Evolutionary conservation across 1,140 invertebrate genomes (phyloP), one percentile per base, ranked within the genome.

Genomic region (Aphidius ervi): DNA sequence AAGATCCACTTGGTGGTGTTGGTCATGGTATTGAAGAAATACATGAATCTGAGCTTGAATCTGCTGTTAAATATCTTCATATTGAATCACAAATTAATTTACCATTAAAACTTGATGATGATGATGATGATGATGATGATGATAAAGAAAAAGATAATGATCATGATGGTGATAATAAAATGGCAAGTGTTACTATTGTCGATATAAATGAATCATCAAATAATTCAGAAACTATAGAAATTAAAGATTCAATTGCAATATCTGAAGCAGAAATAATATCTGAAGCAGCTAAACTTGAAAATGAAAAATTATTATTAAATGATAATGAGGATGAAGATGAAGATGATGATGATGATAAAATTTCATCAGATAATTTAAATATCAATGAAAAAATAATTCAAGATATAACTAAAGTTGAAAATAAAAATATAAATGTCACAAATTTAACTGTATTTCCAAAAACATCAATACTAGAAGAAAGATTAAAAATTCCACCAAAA

Each of bases 261-360:
- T 80, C 77, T 1, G 78, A 80, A 65, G 76, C 77, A 23, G 77
- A 80, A 65, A 79, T 80, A 5, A 79, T 79, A 47, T 74, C 74
- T 10, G 77, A 79, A 57, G 77, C 77, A n/a, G 73, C 70, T 9
- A 79, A 79, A 66, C 61, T 79, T 37, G 76, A 79, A 57, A 79
- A 60, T 23, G 77, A 80, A 43, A 66, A 64, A 49, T 52, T 65
- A 61, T 3, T 10, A 46, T 54, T 56, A 55, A 58, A 61, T 9
- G 52, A 45, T 7, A 40, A 16, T 16, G 16, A 16, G 16, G 16
- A n/a, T 39, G 49, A 8, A 50, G 52, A 49, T 20, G 61, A 6
- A 58, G 53, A 6, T 47, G 64, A 54, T 60, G 60, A 10, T 2
- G 39, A 37, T 6, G 43, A 9, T 16, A 31, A 16, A 3, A 45